Conservation (phyloP, 1,140 invertebrate genomes). For the Reticulitermes speratus region DNA sequence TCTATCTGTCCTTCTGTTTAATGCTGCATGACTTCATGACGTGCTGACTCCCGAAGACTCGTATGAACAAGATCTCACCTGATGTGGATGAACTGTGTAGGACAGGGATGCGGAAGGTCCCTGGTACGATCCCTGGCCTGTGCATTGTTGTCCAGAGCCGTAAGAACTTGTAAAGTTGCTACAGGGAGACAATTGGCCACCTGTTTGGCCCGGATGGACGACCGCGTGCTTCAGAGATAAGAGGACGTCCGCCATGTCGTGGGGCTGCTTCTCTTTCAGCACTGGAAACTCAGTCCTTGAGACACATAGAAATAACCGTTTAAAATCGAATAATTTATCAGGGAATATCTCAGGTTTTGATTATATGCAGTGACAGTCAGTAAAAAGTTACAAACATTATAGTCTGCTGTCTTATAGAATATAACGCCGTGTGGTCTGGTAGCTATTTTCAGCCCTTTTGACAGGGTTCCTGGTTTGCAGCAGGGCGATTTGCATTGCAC, state of each 20-base stretch:
- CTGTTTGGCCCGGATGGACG: conserved; percentile 67
- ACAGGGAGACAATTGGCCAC: conserved; percentile 42
- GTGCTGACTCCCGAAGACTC: background rate
- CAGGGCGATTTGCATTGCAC: no score
- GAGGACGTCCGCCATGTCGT: conserved; percentile 79
- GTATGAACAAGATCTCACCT: conserved; percentile 39
- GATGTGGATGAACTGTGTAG: conserved; percentile 52
- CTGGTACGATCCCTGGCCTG: conserved; percentile 40
- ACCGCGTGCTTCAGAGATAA: conserved; percentile 84
- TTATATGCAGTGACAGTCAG: no score
- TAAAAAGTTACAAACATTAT: no score
- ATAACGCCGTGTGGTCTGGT: no score
- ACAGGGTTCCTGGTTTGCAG: no score
- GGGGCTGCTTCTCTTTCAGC: conserved; percentile 36
- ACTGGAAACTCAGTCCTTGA: conserved; percentile 29
- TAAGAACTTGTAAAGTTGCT: conserved; percentile 34
- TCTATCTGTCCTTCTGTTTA: no score
- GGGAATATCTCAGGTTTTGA: no score
- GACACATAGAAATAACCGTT: background rate
- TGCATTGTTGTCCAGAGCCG: conserved; percentile 34
- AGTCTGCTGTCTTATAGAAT: no score
- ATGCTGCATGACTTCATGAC: no score
- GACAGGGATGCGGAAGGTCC: conserved; percentile 47
- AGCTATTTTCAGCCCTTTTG: no score
- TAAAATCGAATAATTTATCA: no score